These are phyloP conservation scores for Luperina nickerlii DNA, from an alignment of 2,888 invertebrate genomes.

Conservation along the genomic window DNA sequence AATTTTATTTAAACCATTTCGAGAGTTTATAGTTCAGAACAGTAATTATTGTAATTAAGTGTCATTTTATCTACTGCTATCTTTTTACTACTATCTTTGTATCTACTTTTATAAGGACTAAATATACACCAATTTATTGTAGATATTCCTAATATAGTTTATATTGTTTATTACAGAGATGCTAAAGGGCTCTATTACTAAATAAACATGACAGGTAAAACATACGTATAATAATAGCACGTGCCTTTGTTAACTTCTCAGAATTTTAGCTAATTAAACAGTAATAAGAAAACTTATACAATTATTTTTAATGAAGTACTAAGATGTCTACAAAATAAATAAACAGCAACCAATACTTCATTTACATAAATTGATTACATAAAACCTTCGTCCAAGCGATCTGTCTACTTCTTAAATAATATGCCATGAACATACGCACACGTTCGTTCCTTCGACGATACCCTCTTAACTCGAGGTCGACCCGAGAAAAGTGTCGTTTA, in stretches of 20 bases:
- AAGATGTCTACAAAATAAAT: conserved; percentile 9
- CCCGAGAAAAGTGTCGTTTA: conserved; percentile 73
- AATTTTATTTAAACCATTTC: not conserved
- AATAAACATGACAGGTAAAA: not conserved
- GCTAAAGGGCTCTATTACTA: not conserved
- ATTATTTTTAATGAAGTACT: not conserved
- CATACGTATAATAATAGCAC: not conserved
- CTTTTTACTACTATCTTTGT: too few relatives aligned
- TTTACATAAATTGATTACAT: conserved; percentile 60
- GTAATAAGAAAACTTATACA: not conserved
- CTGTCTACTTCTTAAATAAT: conserved; percentile 67
- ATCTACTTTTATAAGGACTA: not conserved
- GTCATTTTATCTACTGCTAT: too few relatives aligned
- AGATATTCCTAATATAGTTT: too few relatives aligned
- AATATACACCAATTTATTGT: not conserved
- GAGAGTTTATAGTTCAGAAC: not conserved
- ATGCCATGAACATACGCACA: conserved; percentile 63
- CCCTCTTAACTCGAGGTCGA: conserved; percentile 72
- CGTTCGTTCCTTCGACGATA: conserved; percentile 63
- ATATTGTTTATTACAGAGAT: too few relatives aligned
- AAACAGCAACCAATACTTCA: conserved; percentile 21
- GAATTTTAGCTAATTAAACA: not conserved
- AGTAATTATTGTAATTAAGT: too few relatives aligned
- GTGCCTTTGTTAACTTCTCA: not conserved
- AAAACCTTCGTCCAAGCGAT: conserved; percentile 61